These are phyloP conservation scores for Theonella swinhoei DNA, from an alignment of 37 sponge, comb jelly and placozoan species.

Conservation along the genomic window DNA sequence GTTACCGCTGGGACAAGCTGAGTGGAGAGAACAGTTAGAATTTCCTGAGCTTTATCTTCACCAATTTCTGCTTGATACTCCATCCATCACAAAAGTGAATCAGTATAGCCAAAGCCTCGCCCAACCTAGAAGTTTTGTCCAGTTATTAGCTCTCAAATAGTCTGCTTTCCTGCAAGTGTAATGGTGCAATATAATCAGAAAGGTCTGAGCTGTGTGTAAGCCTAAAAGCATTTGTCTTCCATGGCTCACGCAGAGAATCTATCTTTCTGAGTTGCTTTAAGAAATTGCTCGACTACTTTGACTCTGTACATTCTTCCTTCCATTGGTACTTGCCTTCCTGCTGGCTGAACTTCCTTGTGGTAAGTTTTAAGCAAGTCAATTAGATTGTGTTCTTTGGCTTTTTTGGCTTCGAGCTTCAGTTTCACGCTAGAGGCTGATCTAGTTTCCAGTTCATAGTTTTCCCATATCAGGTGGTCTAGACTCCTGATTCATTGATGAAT, in stretches of 20 bases:
- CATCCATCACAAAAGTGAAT: slow-evolving; percentile 1
- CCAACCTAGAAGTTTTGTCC: slow-evolving; percentile 3
- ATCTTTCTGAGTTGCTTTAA: background rate
- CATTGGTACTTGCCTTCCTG: background rate
- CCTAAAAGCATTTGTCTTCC: background rate
- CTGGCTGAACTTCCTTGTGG: background rate
- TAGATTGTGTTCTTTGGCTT: background rate
- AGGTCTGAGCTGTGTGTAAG: slow-evolving; percentile 1
- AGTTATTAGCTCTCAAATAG: background rate
- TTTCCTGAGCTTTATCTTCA: background rate
- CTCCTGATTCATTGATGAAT: too few species aligned
- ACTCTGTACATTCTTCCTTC: background rate
- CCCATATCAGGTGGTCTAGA: too few species aligned
- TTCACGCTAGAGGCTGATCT: too few species aligned
- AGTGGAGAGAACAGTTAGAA: background rate
- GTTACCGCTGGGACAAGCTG: background rate
- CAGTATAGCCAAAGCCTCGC: slow-evolving; percentile 1
- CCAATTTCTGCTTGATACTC: slow-evolving; percentile 6
- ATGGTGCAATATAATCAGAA: background rate
- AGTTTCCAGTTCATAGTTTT: too few species aligned
- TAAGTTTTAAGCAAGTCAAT: background rate
- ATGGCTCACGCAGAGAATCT: background rate
- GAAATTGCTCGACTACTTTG: slow-evolving; percentile 4
- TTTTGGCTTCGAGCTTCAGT: background rate
- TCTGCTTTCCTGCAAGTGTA: background rate